Percentiles rank a stretch among this genome's conserved stretches.
These are phyloP conservation scores for Pristionchus maxplancki DNA, from an alignment of 2,888 invertebrate genomes.

Conservation along the genomic window DNA sequence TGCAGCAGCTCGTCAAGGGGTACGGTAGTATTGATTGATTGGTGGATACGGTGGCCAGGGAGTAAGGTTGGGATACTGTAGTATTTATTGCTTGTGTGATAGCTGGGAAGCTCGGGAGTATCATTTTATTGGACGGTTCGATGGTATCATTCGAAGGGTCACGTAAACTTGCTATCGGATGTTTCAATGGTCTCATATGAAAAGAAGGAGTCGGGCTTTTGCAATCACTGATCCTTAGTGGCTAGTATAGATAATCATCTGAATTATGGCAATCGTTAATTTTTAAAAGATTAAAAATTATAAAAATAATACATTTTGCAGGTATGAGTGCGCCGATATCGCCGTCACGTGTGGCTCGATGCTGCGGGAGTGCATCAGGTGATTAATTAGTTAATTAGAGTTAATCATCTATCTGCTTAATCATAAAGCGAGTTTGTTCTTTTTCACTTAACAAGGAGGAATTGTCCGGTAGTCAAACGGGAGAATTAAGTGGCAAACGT, in stretches of 20 bases:
- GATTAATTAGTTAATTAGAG: not conserved
- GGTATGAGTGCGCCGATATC: constrained; percentile 97
- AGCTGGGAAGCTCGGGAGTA: not conserved
- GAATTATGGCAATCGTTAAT: too few species aligned
- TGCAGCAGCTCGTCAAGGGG: constrained; percentile 79
- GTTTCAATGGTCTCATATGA: not conserved
- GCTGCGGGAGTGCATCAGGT: constrained; percentile 95
- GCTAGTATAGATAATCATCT: too few species aligned
- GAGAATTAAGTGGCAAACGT: not conserved
- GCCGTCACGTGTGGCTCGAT: constrained; percentile 99
- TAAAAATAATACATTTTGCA: constrained; percentile 56
- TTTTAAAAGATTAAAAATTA: too few species aligned
- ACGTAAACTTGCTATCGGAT: too few species aligned
- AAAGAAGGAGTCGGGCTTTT: too few species aligned
- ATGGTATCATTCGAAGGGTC: too few species aligned
- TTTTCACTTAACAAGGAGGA: too few species aligned
- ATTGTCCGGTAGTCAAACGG: not conserved
- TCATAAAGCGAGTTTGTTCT: not conserved
- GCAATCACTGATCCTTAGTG: too few species aligned
- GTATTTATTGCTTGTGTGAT: not conserved
- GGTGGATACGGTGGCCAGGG: not conserved
- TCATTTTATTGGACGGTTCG: too few species aligned
- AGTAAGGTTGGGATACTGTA: not conserved
- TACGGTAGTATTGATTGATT: constrained; percentile 49
- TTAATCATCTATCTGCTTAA: not conserved